Evolutionary conservation across 2,888 invertebrate species (phyloP).

Genomic region (Pseudolycoriella hygida): DNA sequence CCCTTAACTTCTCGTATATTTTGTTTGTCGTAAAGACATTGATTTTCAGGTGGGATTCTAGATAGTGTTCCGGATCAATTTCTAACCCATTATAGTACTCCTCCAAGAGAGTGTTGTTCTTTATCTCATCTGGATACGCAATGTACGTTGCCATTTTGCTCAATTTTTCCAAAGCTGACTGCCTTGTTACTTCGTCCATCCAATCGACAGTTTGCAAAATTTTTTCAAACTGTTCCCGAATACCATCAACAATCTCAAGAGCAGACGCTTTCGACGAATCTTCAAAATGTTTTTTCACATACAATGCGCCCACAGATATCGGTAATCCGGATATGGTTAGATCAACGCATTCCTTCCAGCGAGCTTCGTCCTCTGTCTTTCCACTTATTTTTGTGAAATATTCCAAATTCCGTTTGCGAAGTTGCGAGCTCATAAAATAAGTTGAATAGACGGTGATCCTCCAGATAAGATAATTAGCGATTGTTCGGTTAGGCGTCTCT

Average conservation of each 20-base stretch:
- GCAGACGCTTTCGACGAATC: conserved; percentile 34
- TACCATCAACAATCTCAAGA: conserved; percentile 36
- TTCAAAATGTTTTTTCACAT: conserved; percentile 31
- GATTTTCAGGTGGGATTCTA: conserved; percentile 31
- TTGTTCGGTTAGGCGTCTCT: conserved; percentile 15
- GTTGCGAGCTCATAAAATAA: background rate
- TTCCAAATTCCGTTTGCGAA: background rate
- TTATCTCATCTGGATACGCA: conserved; percentile 68
- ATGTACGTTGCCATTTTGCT: conserved; percentile 64
- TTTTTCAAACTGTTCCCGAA: conserved; percentile 51
- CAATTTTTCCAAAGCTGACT: conserved; percentile 48
- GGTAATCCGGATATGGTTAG: conserved; percentile 19
- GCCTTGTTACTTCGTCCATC: conserved; percentile 69
- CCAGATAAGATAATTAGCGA: conserved; percentile 78
- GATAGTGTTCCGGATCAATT: conserved; percentile 23
- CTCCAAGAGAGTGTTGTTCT: conserved; percentile 56
- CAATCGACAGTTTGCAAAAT: conserved; percentile 59
- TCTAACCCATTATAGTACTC: conserved; percentile 45
- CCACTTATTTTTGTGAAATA: background rate
- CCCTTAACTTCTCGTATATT: conserved; percentile 30
- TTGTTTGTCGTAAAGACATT: conserved; percentile 33
- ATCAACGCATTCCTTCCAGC: conserved; percentile 6
- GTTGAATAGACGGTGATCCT: conserved; percentile 40
- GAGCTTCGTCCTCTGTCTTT: background rate
- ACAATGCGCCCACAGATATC: conserved; percentile 22